Base-by-base conservation (phyloP, 2,113 vertebrate species). In the Chlamydotis undulata region DNA sequence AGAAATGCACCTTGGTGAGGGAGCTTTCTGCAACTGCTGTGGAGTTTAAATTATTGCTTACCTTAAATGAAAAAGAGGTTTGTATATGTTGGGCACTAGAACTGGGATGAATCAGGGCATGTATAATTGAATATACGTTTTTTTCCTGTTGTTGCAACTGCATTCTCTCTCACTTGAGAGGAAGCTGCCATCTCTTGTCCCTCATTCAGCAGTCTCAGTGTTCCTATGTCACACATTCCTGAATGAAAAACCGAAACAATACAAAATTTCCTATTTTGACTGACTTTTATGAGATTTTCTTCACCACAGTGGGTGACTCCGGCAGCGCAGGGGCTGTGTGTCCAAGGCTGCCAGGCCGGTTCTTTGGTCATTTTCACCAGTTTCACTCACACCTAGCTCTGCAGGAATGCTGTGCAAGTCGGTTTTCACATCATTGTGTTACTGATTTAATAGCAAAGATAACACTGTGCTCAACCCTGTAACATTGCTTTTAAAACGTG, bases 171-270 rank as follows among this genome's bases (percentile, higher is more conserved):
- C 29, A 55, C 26, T 78, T 78, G 33, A 71, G 83, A 89, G 52
- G 26, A 81, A 70, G 25, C 79, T 83, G 47, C 55, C 55, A 75
- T 87, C 83, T 74, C 39, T 39, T 74, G 26, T 82, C 49, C 19
- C 14, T 78, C 4, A 1, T 65, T 82, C 71, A 73, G 49, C 35
- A 86, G 17, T 33, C 37, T 64, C 53, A 73, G 41, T 18, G 25
- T 82, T 79, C 18, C 1, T 61, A 14, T 25, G 33, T 79, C 22
- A 7, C 0, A 0, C 82, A 33, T n/a, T 61, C 56, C 15, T n/a
- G 28, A 87, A 77, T 19, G 45, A 61, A 75, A 28, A 94, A 39
- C 57, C 53, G 78, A 92, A 94, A 73, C 47, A 65, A 69, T 70
- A 39, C 8, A 31, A 26, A 76, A 45, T 82, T 90, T 56, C 33